Base-by-base conservation (phyloP, 2,113 vertebrate genomes). In the Patagioenas fasciata region DNA sequence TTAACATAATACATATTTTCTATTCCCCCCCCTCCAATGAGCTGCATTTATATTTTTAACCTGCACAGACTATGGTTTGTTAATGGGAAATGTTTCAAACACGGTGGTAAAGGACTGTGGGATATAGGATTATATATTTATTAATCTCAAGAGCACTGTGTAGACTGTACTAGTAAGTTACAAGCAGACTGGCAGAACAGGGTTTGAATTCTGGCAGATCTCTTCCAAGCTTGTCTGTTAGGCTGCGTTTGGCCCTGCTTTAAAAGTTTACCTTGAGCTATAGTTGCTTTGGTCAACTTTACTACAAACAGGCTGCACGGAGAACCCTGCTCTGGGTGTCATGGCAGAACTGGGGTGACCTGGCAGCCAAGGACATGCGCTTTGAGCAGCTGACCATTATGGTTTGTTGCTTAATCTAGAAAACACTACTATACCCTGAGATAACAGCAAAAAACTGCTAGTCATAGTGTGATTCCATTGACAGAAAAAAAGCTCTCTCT, bases 81-180 rank as follows among this genome's bases (percentile, higher is more conserved):
- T 96, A 96, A 93, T 90, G 80, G 69, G 70, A 88, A 96, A 42
- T 28, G 36, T 96, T 96, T 96, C 92, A 80, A 95, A 71, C 71
- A 67, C 65, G 32, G 47, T 58, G 66, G 81, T 93, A 97, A 97
- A 62, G 84, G 87, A 88, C 81, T 85, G 61, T 85, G 82, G 92
- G 81, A 85, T 94, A 91, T 47, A 53, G 90, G 91, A 94, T 96
- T 96, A 93, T 92, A 57, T 42, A 94, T 82, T 97, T 95, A 95
- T 93, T 97, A 93, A 92, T 95, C 95, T 90, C 94, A 67, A 70
- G 95, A 96, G 91, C 74, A 38, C 73, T 28, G 29, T 92, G 95
- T 38, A 38, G 32, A 32, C 58, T 6, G 17, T 82, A 96, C 88
- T 86, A 94, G 74, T 95, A 80, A 96, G 78, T 83, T 93, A 94